Percentiles rank a stretch among this genome's conserved stretches.
These are phyloP conservation scores for Leucophenga maculata DNA, from an alignment of 2,888 invertebrate genomes.

Conservation along the genomic window DNA sequence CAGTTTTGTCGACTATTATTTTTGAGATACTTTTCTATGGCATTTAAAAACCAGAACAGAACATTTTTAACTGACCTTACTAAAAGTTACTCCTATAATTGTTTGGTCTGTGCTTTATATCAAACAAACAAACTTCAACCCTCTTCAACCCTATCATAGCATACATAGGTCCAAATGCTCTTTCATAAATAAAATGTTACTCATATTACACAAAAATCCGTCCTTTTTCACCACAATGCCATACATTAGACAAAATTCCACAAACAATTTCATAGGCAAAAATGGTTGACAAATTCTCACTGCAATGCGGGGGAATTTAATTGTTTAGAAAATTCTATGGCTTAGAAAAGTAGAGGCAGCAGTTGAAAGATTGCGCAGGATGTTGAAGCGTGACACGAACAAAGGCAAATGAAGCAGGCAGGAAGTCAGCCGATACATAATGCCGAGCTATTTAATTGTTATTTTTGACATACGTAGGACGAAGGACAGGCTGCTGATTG, in stretches of 20 bases:
- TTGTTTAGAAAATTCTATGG: neutral
- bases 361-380: neutral
- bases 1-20: no score
- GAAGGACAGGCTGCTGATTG: neutral
- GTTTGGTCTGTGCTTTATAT: no score
- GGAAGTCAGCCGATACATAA: neutral
- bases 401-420: neutral
- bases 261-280: neutral
- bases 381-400: neutral
- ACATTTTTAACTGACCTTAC: no score
- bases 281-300: neutral
- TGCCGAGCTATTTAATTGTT: neutral
- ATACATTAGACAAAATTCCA: conserved; percentile 28
- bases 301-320: conserved; percentile 26
- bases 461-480: conserved; percentile 5
- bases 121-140: no score
- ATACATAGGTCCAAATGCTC: no score
- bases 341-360: neutral
- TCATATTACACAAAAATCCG: no score
- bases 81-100: no score
- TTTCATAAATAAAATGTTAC: no score
- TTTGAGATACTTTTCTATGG: no score
- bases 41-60: no score
- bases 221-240: no score
- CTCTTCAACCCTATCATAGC: no score